phyloP scores from a whole-genome alignment of 2,113 vertebrate genomes.

The Gorsachius goisagi region DNA sequence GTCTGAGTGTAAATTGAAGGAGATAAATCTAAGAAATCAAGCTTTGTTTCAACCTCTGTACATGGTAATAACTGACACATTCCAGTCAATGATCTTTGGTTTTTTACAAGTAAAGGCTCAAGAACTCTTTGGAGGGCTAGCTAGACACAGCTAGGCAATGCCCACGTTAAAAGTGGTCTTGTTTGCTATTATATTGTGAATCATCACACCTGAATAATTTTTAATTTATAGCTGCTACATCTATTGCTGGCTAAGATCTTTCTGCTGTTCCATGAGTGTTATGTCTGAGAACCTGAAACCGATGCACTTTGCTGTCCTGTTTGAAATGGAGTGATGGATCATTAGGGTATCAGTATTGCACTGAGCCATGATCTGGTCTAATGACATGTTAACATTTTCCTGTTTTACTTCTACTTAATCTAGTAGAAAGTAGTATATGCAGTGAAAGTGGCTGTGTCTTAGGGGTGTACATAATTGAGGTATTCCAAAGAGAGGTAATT shows the following conservation, averaged over 20 bases:
- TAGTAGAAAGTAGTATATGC: background rate
- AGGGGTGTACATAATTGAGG: background rate
- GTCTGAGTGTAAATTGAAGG: background rate
- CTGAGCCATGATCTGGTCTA: background rate
- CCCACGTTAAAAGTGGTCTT: background rate
- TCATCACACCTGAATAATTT: background rate
- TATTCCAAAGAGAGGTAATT: background rate
- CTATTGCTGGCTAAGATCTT: background rate
- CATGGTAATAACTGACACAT: background rate
- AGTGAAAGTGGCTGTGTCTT: background rate
- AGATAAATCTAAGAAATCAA: background rate
- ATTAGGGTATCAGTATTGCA: background rate
- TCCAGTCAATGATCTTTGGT: background rate
- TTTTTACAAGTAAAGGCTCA: background rate
- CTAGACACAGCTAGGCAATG: background rate
- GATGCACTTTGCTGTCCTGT: background rate
- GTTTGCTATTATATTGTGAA: background rate
- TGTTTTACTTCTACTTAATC: background rate
- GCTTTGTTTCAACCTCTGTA: background rate
- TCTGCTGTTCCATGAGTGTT: background rate
- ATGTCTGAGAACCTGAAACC: background rate
- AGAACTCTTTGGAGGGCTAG: background rate
- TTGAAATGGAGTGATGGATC: background rate
- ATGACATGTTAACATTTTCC: background rate
- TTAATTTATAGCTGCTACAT: background rate